These are phyloP conservation scores for Lathamus discolor DNA, from an alignment of 2,113 vertebrate species.

Conservation along the genomic window DNA sequence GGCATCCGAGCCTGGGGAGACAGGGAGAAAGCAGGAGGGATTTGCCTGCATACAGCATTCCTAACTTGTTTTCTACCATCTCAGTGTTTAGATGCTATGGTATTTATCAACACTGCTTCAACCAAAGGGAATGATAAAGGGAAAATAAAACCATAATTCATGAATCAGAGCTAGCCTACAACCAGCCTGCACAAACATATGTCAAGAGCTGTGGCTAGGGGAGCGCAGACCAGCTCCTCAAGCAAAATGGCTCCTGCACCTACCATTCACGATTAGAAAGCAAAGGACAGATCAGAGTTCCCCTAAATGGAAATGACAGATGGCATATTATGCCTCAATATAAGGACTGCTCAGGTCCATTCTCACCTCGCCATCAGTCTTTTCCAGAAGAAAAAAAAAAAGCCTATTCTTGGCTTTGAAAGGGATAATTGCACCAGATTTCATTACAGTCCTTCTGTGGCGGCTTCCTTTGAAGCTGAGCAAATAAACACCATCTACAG, in stretches of 20 bases:
- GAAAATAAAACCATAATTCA: slow-evolving; percentile 15
- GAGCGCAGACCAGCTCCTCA: neutral
- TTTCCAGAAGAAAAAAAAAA: neutral
- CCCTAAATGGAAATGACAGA: neutral
- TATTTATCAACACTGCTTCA: neutral
- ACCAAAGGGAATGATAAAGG: neutral
- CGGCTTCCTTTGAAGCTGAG: neutral
- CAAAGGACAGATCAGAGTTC: neutral
- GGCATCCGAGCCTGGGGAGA: neutral
- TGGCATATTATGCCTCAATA: neutral
- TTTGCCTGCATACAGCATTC: neutral
- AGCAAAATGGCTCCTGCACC: neutral
- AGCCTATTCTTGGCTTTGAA: neutral
- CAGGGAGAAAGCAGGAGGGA: neutral
- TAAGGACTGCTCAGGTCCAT: neutral
- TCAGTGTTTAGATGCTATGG: neutral
- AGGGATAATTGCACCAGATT: slow-evolving; percentile 21
- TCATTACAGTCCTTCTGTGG: neutral
- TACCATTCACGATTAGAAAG: neutral
- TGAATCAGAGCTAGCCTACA: neutral
- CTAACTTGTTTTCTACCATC: neutral
- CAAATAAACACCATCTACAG: neutral
- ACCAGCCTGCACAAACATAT: neutral
- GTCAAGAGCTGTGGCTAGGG: neutral
- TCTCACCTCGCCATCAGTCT: neutral